These are phyloP conservation scores for Gadus chalcogrammus DNA, from an alignment of 2,113 vertebrate genomes.

Conservation along the genomic window DNA sequence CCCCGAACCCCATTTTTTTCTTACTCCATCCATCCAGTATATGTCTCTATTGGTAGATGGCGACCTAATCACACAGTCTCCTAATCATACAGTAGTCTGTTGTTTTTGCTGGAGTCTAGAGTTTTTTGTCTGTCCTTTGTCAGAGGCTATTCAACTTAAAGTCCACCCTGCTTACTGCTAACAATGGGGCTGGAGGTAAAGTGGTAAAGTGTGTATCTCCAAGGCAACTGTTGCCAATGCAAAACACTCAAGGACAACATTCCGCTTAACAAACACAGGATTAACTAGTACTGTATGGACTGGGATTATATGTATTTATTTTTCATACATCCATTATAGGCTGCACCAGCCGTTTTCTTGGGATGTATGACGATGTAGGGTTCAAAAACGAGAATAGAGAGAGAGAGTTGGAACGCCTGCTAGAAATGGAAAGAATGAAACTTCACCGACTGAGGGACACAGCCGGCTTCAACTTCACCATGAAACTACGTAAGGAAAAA, in stretches of 20 bases:
- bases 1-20: too few relatives aligned
- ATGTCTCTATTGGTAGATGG: too few relatives aligned
- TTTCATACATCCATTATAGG: neutral
- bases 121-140: too few relatives aligned
- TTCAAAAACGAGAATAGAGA: neutral
- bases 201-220: slow-evolving; percentile 39
- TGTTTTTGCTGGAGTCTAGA: too few relatives aligned
- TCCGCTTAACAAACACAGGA: slow-evolving; percentile 30
- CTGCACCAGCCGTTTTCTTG: neutral
- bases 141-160: neutral
- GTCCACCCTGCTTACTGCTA: slow-evolving; percentile 32
- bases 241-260: slow-evolving; percentile 38
- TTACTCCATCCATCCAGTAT: too few relatives aligned
- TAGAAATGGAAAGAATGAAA: slow-evolving; percentile 14
- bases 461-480: slow-evolving; percentile 32
- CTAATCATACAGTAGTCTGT: too few relatives aligned
- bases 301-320: neutral
- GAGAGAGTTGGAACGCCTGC: slow-evolving; percentile 3
- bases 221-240: slow-evolving; percentile 61
- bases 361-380: slow-evolving; percentile 12
- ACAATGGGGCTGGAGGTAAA: slow-evolving; percentile 5
- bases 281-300: slow-evolving; percentile 17
- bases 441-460: neutral
- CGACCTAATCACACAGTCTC: too few relatives aligned
- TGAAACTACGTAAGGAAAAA: slow-evolving; percentile 62